Base-by-base conservation (phyloP, 2,888 invertebrate species). In the Pandemis corylana region DNA sequence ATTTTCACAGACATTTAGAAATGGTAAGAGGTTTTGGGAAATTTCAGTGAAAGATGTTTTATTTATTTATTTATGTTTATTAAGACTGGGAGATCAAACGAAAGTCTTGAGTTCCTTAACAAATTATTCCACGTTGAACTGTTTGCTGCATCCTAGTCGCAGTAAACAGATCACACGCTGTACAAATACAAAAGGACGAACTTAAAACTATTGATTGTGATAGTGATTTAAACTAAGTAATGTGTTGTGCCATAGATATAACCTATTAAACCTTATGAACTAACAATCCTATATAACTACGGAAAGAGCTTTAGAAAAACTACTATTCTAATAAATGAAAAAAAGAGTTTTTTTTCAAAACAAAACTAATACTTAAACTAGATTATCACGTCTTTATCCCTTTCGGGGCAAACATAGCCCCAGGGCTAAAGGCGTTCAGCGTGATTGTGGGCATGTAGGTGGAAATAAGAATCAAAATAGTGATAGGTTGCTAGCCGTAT, bases 11-110 rank as follows among this genome's bases (percentile, higher is more conserved):
- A n/a, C n/a, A n/a, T n/a, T n/a, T n/a, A n/a, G 0, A 44, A 1
- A 20, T 20, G 51, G 4, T 28, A n/a, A 0, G 28, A 59, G 28
- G 42, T 51, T 42, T 44, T 56, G 53, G 70, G 36, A 20, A 71
- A 65, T 59, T 62, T 76, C 5, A 79, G 77, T 56, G 67, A 80
- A 81, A 80, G 76, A 72, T 74, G 51, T 75, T 80, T 64, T 80
- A 80, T 81, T 82, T 79, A 78, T 72, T 80, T 85, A 84, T 79
- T 82, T 80, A 81, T 83, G 82, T 90, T 92, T 88, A 92, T 90
- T 90, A 87, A 91, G 85, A 90, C 87, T 89, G 87, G 86, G 94
- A 94, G 94, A 94, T 94, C 94, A 94, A 93, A 90, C 85, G 94
- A 94, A 94, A 94, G 94, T 94, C 93, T 91, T 93, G 86, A 88